Evolutionary conservation across 2,797 vertebrate species (phyloP).

Genomic region (Atherinosoma microstoma): DNA sequence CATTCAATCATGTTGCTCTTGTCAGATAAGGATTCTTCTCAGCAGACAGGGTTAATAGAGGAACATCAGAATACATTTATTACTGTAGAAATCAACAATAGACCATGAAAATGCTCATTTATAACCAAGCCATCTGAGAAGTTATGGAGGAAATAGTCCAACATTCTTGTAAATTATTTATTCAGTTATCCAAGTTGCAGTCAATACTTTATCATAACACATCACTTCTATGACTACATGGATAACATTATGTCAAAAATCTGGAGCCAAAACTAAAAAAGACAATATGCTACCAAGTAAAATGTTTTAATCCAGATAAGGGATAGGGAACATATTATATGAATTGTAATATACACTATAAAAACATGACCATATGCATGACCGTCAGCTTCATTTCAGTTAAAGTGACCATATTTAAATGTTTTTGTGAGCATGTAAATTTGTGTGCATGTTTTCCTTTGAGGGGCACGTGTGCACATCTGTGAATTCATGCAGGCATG

Average conservation of each 20-base stretch:
- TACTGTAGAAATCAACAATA: constrained; percentile 14
- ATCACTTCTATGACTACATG: background rate
- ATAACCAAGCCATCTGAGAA: background rate
- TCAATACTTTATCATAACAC: background rate
- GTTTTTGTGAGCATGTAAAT: constrained; percentile 34
- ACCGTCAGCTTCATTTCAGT: constrained; percentile 11
- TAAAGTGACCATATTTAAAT: constrained; percentile 18
- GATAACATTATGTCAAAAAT: background rate
- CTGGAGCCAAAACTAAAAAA: background rate
- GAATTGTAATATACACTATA: background rate
- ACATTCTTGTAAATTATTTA: background rate
- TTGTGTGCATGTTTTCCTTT: constrained; percentile 36
- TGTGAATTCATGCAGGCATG: constrained; percentile 43
- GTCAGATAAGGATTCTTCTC: constrained; percentile 45
- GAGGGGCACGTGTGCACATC: constrained; percentile 57
- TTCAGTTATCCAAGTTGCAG: background rate
- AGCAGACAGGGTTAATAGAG: constrained; percentile 44
- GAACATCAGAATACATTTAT: constrained; percentile 21
- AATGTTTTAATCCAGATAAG: background rate
- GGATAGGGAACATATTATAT: background rate
- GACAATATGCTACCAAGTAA: background rate
- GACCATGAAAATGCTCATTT: constrained; percentile 36
- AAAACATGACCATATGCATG: constrained; percentile 12
- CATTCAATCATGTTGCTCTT: constrained; percentile 46
- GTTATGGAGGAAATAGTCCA: background rate